Percentiles rank a stretch among this genome's conserved stretches.
These are phyloP conservation scores for Phymastichus coffea DNA, from an alignment of 1,140 invertebrate genomes.

Conservation along the genomic window DNA sequence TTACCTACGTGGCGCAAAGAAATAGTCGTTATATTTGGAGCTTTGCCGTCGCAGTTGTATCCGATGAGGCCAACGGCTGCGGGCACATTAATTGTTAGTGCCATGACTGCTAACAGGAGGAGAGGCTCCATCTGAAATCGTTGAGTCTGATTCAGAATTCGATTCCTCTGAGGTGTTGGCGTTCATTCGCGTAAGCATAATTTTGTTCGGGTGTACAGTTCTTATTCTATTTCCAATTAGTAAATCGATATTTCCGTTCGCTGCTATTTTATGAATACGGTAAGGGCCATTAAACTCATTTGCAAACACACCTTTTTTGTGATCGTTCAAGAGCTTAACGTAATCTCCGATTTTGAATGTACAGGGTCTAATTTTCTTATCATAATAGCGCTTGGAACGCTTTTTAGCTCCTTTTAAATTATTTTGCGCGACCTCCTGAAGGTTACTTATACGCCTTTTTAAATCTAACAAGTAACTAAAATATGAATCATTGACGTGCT, in stretches of 20 bases:
- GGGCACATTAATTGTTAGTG: fast-evolving
- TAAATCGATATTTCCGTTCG: not conserved
- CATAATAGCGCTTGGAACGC: not conserved
- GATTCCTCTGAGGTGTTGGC: too few species aligned
- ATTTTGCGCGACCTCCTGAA: not conserved
- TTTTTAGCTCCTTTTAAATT: not conserved
- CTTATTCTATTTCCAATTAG: not conserved
- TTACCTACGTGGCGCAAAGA: not conserved
- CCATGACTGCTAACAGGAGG: too few species aligned
- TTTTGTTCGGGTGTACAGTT: conserved; percentile 10
- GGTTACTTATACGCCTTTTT: not conserved
- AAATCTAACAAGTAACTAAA: not conserved
- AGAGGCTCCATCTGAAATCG: not conserved
- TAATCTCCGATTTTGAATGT: conserved; percentile 12
- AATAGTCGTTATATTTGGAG: not conserved
- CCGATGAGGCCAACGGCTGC: not conserved
- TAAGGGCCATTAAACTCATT: not conserved
- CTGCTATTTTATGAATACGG: not conserved
- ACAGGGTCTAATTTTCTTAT: not conserved
- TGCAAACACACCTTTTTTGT: not conserved
- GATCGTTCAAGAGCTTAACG: not conserved
- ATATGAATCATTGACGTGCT: not conserved
- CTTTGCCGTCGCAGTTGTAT: too few species aligned
- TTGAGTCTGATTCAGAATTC: not conserved
- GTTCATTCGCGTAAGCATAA: too few species aligned